A percentile compares a stretch with the other conserved stretches of the same genome.
phyloP scores from a whole-genome alignment of 2,888 invertebrate species.

The Metallyticus violacea region DNA sequence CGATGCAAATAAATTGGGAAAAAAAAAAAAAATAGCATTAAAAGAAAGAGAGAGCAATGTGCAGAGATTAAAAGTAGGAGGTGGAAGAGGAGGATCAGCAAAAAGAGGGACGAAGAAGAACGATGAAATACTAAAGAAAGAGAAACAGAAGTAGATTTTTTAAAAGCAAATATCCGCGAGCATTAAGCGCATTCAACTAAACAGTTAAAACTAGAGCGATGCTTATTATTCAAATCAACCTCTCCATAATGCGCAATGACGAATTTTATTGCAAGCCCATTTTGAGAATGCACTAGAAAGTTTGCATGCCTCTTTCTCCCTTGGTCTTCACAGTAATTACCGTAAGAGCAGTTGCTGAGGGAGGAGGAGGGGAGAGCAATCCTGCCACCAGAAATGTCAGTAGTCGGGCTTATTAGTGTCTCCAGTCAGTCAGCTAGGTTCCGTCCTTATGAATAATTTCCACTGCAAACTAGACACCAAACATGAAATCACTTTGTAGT shows the following conservation, averaged over 20 bases:
- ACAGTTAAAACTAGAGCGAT: not conserved
- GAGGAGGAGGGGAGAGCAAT: not conserved
- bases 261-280: no score
- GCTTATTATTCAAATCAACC: not conserved
- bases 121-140: not conserved
- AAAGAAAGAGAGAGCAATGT: no score
- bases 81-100: no score
- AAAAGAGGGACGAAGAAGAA: not conserved
- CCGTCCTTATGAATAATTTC: constrained; percentile 30
- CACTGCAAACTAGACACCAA: constrained; percentile 31
- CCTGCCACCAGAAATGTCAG: constrained; percentile 13
- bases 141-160: not conserved
- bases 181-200: not conserved
- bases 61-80: no score
- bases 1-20: no score
- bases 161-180: not conserved
- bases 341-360: constrained; percentile 11
- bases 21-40: no score
- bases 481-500: constrained; percentile 25
- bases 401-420: constrained; percentile 20
- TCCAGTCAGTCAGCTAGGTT: constrained; percentile 1
- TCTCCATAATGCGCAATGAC: not conserved
- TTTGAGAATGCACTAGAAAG: no score
- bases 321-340: constrained; percentile 17
- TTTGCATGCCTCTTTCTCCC: not conserved